Percentiles rank a stretch among this genome's conserved stretches.
Evolutionary conservation across 1,140 invertebrate genomes (phyloP).

Genomic region (Drosophila murphyi): DNA sequence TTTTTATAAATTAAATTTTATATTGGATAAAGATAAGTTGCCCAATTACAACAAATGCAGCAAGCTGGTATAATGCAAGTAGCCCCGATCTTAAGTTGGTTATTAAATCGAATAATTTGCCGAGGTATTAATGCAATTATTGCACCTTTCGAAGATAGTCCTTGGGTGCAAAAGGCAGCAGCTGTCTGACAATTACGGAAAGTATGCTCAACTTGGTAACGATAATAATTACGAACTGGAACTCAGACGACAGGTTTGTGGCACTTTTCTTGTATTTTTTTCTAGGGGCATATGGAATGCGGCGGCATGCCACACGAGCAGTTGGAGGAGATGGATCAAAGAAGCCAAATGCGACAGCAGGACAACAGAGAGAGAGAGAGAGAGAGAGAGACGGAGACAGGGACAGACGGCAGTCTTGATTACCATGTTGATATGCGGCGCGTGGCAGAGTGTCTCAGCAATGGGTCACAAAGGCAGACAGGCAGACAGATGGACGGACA

Average conservation of each 20-base stretch:
- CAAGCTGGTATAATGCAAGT: not conserved
- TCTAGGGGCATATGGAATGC: constrained; percentile 29
- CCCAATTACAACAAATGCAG: not conserved
- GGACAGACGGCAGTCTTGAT: constrained; percentile 50
- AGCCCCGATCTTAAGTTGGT: not conserved
- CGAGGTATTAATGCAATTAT: constrained; percentile 55
- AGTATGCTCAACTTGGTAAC: constrained; percentile 45
- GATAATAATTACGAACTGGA: constrained; percentile 59
- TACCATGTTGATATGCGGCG: constrained; percentile 82
- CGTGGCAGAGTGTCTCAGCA: constrained; percentile 61
- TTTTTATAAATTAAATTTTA: too few relatives aligned
- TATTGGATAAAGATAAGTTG: not conserved
- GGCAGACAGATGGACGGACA: not conserved
- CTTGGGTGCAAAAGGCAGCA: constrained; percentile 11
- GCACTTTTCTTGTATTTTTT: not conserved
- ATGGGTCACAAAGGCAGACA: not conserved
- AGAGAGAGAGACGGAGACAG: not conserved
- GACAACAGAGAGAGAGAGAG: constrained; percentile 32
- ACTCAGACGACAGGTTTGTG: constrained; percentile 63
- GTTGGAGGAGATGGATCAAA: constrained; percentile 56
- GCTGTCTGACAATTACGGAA: constrained; percentile 38
- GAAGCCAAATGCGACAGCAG: constrained; percentile 47
- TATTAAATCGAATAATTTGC: constrained; percentile 13
- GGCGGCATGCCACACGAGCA: constrained; percentile 60
- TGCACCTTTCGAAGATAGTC: constrained; percentile 45